These are phyloP conservation scores for Cancer borealis DNA, from an alignment of 2,888 invertebrate genomes.

Conservation along the genomic window DNA sequence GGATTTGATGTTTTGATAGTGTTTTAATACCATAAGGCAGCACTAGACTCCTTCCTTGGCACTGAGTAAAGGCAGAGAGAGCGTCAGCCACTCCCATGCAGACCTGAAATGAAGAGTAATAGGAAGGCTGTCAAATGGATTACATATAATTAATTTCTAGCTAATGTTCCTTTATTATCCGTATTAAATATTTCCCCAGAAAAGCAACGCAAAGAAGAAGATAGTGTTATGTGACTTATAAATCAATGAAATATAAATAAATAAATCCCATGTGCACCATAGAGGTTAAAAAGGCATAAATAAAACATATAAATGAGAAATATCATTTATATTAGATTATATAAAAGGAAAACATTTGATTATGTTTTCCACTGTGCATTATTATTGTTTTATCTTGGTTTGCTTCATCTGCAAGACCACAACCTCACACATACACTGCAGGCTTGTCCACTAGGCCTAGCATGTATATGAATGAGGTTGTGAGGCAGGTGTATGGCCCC, in stretches of 20 bases:
- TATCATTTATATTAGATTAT: constrained; percentile 16
- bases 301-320: neutral
- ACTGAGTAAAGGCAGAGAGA: neutral
- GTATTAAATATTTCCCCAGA: neutral
- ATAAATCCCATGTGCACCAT: neutral
- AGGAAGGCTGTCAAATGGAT: neutral
- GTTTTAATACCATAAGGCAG: neutral
- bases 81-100: neutral
- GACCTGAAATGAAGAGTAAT: neutral
- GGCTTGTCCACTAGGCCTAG: neutral
- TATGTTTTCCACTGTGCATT: neutral
- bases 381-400: constrained; percentile 1
- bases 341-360: neutral
- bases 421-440: constrained; percentile 3
- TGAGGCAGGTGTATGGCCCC: neutral
- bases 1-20: neutral
- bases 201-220: neutral
- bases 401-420: neutral
- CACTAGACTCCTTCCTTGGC: neutral
- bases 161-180: neutral
- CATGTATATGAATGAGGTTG: neutral
- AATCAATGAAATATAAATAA: neutral
- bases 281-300: neutral
- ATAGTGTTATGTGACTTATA: neutral
- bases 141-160: neutral